phyloP scores from a whole-genome alignment of 1,140 invertebrate genomes.

The Myzus persicae region DNA sequence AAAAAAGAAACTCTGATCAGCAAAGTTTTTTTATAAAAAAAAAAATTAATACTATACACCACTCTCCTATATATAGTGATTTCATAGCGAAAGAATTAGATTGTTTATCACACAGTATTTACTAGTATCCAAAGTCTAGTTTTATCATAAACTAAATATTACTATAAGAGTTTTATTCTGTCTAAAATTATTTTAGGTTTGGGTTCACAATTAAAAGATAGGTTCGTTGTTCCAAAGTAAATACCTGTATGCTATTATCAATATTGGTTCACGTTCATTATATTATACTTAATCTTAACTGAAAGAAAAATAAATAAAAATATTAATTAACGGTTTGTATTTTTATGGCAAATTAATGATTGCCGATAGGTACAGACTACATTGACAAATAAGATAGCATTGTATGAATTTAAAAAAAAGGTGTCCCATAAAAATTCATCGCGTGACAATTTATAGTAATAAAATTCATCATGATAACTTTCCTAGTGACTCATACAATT shows the following conservation, averaged over 20 bases:
- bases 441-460: background rate
- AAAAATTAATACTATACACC: background rate
- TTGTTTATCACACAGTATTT: background rate
- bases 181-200: background rate
- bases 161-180: background rate
- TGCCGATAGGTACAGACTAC: background rate
- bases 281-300: background rate
- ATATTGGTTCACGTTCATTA: background rate
- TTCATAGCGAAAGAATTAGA: background rate
- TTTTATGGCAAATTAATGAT: background rate
- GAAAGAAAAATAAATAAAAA: background rate
- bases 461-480: background rate
- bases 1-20: background rate
- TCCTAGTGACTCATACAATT: background rate
- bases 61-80: background rate
- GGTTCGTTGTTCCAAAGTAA: background rate
- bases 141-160: slow-evolving; percentile 1
- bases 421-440: background rate
- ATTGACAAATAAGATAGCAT: background rate
- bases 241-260: background rate
- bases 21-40: background rate
- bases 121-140: background rate
- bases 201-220: background rate
- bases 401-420: background rate
- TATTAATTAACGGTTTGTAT: background rate